Evolutionary conservation across 2,888 invertebrate species (phyloP).

Genomic region (Leistus spinibarbis): DNA sequence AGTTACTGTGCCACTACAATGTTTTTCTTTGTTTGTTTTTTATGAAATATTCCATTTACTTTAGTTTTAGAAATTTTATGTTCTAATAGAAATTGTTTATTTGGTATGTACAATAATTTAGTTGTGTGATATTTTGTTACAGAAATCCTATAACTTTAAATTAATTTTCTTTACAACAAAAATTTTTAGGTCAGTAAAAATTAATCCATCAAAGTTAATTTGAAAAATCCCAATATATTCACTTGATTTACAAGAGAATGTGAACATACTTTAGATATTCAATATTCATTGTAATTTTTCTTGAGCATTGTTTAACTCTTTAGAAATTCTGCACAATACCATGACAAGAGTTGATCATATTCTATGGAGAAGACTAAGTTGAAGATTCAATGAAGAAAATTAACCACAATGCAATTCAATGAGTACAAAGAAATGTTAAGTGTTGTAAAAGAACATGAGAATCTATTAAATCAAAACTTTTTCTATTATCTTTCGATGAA

Average conservation of each 20-base stretch:
- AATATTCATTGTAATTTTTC: background rate
- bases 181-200: too few relatives aligned
- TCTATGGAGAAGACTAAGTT: constrained; percentile 1
- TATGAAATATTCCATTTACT: too few relatives aligned
- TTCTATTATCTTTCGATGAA: constrained; percentile 12
- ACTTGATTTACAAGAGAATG: background rate
- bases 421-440: constrained; percentile 30
- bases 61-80: too few relatives aligned
- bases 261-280: background rate
- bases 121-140: too few relatives aligned
- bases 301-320: background rate
- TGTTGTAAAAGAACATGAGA: constrained; percentile 35
- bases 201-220: too few relatives aligned
- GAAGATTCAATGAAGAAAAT: constrained; percentile 20
- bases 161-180: too few relatives aligned
- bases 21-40: too few relatives aligned
- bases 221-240: background rate
- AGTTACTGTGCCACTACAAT: too few relatives aligned
- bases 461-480: constrained; percentile 39
- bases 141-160: too few relatives aligned
- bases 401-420: constrained; percentile 21
- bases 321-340: background rate
- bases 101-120: too few relatives aligned
- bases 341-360: background rate
- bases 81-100: too few relatives aligned